phyloP scores from a whole-genome alignment of 2,797 vertebrate species.

The Australoheros facetus region DNA sequence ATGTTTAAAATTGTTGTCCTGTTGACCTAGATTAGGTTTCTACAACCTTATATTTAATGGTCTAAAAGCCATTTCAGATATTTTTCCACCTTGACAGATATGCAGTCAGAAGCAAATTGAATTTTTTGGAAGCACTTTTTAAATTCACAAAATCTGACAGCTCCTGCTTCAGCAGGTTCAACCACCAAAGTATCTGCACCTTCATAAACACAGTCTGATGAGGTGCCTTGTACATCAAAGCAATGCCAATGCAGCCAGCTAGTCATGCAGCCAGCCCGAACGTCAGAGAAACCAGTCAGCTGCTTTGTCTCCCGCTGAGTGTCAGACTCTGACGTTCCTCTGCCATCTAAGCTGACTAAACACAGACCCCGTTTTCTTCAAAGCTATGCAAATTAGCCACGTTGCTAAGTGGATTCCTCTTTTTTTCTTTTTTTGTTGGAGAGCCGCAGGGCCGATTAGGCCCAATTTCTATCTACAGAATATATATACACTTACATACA shows the following conservation, averaged over 20 bases:
- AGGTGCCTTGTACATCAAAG: constrained; percentile 57
- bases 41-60: constrained; percentile 13
- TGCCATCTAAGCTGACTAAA: constrained; percentile 66
- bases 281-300: constrained; percentile 58
- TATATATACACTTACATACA: constrained; percentile 50
- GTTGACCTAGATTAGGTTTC: constrained; percentile 17
- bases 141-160: constrained; percentile 27
- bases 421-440: not conserved
- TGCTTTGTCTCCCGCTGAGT: constrained; percentile 51
- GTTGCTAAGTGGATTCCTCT: constrained; percentile 69
- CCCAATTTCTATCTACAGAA: constrained; percentile 62
- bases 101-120: constrained; percentile 15
- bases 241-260: constrained; percentile 27
- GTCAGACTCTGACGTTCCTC: constrained; percentile 58
- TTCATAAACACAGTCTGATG: constrained; percentile 37
- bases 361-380: constrained; percentile 63
- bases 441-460: constrained; percentile 59
- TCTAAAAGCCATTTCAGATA: constrained; percentile 13
- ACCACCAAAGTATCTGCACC: constrained; percentile 21
- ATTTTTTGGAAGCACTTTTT: constrained; percentile 14
- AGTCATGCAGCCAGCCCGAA: constrained; percentile 32
- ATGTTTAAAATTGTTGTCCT: not conserved
- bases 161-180: constrained; percentile 17
- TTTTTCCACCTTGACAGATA: not conserved
- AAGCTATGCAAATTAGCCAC: constrained; percentile 76